Evolutionary conservation across 2,797 vertebrate species (phyloP), one percentile per base, ranked within the genome.

Genomic region (Pseudochaenichthys georgianus): DNA sequence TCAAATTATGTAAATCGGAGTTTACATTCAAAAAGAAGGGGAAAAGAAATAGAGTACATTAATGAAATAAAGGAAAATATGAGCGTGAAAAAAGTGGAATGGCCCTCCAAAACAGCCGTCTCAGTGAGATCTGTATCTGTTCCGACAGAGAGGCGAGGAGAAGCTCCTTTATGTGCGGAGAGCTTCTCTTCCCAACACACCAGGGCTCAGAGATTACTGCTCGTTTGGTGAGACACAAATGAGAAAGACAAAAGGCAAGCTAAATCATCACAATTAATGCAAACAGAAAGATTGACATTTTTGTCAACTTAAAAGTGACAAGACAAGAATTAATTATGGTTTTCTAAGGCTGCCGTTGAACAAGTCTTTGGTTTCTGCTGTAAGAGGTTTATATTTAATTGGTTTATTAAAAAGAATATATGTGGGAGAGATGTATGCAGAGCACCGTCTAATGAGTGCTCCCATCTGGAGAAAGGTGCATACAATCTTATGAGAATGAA

Each of bases 71-170:
- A 75, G 71, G 55, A 83, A 79, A 0, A 6, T 41, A 63, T 68
- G 70, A 91, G 82, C 58, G 21, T 75, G 82, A 86, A 90, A 87
- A 38, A 81, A 80, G 89, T 82, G 70, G 62, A 68, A 45, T 48
- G 42, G 82, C 79, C 58, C 75, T 82, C 70, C 63, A 63, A 76
- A 84, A 87, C 66, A 86, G 83, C 77, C 69, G 81, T 63, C 57
- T 73, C 68, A 86, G 80, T 78, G 51, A 86, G 87, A 91, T 90
- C 53, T 70, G 69, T 86, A 84, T 93, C 82, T 77, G 65, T 60
- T 23, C 28, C 21, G 34, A 73, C 60, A 70, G 71, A 70, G 50
- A 52, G 13, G 77, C 62, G 59, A 31, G 3, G 61, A 66, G 10
- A 70, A 68, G 69, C 76, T 70, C 31, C 80, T 74, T 75, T 75